Evolutionary conservation across 2,113 vertebrate genomes (phyloP).

Genomic region (Elgaria multicarinata): DNA sequence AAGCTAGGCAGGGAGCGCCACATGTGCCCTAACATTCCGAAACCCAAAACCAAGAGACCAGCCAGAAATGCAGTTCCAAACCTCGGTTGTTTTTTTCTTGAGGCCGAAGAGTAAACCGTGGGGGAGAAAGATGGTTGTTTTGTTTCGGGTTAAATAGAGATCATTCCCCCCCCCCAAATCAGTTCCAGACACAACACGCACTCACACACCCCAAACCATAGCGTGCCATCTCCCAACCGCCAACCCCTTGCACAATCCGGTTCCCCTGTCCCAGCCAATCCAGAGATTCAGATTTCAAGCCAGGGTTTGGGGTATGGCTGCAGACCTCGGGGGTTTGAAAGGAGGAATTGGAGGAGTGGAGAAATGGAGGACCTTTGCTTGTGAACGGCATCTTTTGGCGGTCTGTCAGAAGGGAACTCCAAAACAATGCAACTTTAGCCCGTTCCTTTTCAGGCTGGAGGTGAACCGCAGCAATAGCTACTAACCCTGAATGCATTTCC

Average conservation of each 20-base stretch:
- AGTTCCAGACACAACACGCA: slow-evolving; percentile 64
- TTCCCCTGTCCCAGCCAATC: slow-evolving; percentile 21
- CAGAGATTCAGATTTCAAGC: slow-evolving; percentile 20
- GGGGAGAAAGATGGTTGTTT: slow-evolving; percentile 50
- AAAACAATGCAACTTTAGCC: rapidly evolving
- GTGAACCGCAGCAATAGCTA: not conserved
- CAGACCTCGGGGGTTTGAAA: not conserved
- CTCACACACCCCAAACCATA: slow-evolving; percentile 56
- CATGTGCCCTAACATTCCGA: slow-evolving; percentile 7
- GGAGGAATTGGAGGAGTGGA: rapidly evolving
- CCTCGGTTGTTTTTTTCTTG: slow-evolving; percentile 22
- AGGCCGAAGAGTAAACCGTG: slow-evolving; percentile 18
- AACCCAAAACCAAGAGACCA: slow-evolving; percentile 23
- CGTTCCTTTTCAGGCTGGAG: not conserved
- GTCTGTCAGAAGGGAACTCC: not conserved
- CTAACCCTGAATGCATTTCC: not conserved
- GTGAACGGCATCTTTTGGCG: rapidly evolving
- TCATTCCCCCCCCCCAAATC: slow-evolving; percentile 66
- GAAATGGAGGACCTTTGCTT: not conserved
- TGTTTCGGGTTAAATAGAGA: slow-evolving; percentile 69
- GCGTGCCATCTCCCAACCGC: slow-evolving; percentile 63
- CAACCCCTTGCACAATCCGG: slow-evolving; percentile 45
- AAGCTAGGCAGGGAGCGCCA: not conserved
- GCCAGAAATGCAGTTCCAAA: not conserved
- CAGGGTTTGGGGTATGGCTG: not conserved